phyloP scores from a whole-genome alignment of 2,888 invertebrate species.

The Tolmerus cingulatus region DNA sequence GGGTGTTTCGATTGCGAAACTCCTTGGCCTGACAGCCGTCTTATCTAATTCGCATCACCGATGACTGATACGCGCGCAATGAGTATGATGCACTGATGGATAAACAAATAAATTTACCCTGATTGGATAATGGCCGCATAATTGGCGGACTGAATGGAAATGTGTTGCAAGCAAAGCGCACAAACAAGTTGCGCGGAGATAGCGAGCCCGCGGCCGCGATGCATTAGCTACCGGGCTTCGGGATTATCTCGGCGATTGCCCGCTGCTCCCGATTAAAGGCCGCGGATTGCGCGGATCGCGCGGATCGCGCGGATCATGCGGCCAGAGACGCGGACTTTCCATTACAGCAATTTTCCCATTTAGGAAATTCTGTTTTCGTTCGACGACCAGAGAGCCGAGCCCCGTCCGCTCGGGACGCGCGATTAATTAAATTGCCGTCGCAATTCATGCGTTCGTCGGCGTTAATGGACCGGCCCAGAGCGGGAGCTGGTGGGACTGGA shows the following conservation, averaged over 20 bases:
- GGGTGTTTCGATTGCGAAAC: not conserved
- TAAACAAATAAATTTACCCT: slow-evolving; percentile 65
- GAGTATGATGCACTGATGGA: slow-evolving; percentile 50
- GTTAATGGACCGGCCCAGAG: not conserved
- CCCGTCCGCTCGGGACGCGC: not conserved
- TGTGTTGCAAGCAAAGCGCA: slow-evolving; percentile 61
- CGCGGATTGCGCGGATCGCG: not conserved
- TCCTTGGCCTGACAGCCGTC: slow-evolving; percentile 14
- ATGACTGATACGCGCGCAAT: slow-evolving; percentile 4
- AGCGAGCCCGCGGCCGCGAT: not conserved
- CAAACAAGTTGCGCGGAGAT: slow-evolving; percentile 55
- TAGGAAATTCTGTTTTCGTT: slow-evolving; percentile 21
- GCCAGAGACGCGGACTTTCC: slow-evolving; percentile 2
- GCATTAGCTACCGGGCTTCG: slow-evolving; percentile 31
- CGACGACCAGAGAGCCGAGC: not conserved
- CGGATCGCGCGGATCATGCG: not conserved
- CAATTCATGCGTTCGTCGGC: not conserved
- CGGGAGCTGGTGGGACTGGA: not conserved
- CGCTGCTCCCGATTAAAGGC: slow-evolving; percentile 16
- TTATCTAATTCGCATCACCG: slow-evolving; percentile 16
- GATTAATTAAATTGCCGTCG: slow-evolving; percentile 41
- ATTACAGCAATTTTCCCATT: slow-evolving; percentile 30
- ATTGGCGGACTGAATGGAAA: slow-evolving; percentile 65
- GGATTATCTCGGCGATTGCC: not conserved
- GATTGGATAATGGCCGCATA: slow-evolving; percentile 64